These are phyloP conservation scores for Salvator merianae DNA, from an alignment of 2,113 vertebrate genomes.

Conservation along the genomic window DNA sequence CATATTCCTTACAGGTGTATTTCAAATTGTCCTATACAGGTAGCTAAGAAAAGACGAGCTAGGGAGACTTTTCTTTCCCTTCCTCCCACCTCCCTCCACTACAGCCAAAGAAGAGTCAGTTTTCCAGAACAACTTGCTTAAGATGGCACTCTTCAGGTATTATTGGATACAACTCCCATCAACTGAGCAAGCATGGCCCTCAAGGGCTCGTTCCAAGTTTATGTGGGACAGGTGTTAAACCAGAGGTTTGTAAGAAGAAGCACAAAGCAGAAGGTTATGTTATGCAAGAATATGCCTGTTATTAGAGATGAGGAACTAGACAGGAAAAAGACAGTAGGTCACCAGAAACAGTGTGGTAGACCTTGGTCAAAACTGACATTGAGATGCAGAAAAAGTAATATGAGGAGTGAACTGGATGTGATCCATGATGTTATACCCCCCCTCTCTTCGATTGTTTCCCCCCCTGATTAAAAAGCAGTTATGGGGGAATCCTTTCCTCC, in stretches of 20 bases:
- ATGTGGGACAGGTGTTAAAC: background rate
- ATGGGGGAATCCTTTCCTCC: too few relatives aligned
- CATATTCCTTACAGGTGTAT: background rate
- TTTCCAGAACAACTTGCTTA: background rate
- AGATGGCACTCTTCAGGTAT: background rate
- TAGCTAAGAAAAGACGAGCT: rapidly evolving
- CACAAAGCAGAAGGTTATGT: background rate
- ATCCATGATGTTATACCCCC: too few relatives aligned
- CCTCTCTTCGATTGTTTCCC: too few relatives aligned
- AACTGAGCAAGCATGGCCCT: background rate
- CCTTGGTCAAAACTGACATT: background rate
- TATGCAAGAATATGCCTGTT: background rate
- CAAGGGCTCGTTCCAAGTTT: background rate
- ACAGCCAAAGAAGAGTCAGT: background rate
- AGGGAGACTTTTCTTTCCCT: background rate
- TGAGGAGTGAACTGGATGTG: too few relatives aligned
- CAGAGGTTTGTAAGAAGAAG: background rate
- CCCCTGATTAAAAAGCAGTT: too few relatives aligned
- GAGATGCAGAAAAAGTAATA: too few relatives aligned
- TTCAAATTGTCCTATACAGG: rapidly evolving
- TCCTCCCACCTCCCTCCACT: background rate
- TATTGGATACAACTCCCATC: background rate
- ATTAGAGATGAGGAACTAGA: background rate
- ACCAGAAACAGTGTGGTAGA: background rate
- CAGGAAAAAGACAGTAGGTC: background rate